Evolutionary conservation across 2,113 vertebrate genomes (phyloP), one percentile per base, ranked within the genome.

Genomic region (Pelecanus crispus): DNA sequence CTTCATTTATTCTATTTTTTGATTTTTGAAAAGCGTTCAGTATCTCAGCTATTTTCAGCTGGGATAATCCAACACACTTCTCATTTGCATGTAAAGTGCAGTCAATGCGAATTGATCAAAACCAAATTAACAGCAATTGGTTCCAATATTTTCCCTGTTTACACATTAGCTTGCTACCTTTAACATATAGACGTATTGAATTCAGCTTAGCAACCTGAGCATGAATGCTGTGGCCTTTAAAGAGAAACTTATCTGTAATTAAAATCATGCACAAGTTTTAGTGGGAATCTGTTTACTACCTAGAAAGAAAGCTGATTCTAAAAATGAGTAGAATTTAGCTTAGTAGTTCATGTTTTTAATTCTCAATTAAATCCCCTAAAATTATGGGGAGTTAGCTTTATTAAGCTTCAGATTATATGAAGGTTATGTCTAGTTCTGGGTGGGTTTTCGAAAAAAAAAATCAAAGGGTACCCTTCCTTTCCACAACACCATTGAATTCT

Each of bases 221-320:
- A 98, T 97, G 98, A 98, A 98, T 97, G 96, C 98, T 98, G 97
- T 96, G 97, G 98, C 98, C 98, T 98, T 98, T 98, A 97, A 97
- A 98, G 95, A 98, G 98, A 98, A 98, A 99, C 99, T 99, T 99
- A 99, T 99, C 99, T 99, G 99, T 99, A 99, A 99, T 99, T 99
- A 99, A 99, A 99, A 99, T 99, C 99, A 99, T 98, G 98, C 98
- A 97, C 97, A 97, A 98, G 97, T 98, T 98, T 98, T 97, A 97
- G 97, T 96, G 97, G 95, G 97, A 97, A 95, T 94, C 97, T 98
- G 98, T 98, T 98, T 98, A 97, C 97, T 89, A 92, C 95, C 40
- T 94, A 92, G 92, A 94, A 95, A 97, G 96, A 94, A 98, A 97
- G 95, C 92, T 97, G 98, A 97, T 97, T 98, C 97, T 94, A 81